Evolutionary conservation across 2,113 vertebrate species (phyloP).

Genomic region (Nothocercus julius): DNA sequence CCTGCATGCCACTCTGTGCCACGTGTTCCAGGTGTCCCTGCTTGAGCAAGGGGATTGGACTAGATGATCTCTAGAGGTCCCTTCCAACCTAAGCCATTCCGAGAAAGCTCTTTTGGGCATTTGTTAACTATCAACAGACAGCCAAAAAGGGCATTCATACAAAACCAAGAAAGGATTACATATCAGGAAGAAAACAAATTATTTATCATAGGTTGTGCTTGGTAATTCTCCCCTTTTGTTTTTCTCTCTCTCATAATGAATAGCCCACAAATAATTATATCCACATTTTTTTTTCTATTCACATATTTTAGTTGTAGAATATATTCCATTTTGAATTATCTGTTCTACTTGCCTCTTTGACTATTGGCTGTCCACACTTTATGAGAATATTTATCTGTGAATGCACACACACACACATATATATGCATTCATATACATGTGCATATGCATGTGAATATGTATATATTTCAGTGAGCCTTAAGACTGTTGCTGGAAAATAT

Average conservation of each 20-base stretch:
- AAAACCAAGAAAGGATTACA: background rate
- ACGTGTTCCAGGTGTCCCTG: no score
- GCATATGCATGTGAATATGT: background rate
- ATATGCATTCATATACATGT: background rate
- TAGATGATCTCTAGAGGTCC: no score
- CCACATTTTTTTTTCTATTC: background rate
- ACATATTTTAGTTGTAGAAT: background rate
- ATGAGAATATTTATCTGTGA: background rate
- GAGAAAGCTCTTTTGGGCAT: background rate
- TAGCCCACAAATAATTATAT: background rate
- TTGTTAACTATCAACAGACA: background rate
- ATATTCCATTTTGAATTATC: background rate
- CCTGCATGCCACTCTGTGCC: no score
- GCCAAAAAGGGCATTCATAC: background rate
- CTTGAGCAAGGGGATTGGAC: no score
- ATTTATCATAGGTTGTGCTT: background rate
- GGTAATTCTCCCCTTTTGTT: accelerated
- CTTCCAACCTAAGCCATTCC: no score
- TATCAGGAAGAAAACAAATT: background rate
- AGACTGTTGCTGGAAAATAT: background rate
- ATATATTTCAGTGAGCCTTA: background rate
- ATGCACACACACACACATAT: no score
- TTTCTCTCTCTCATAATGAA: background rate
- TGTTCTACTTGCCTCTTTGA: background rate
- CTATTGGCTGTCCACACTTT: background rate